These are phyloP conservation scores for Napeogenes sylphis DNA, from an alignment of 2,888 invertebrate species.

Conservation along the genomic window DNA sequence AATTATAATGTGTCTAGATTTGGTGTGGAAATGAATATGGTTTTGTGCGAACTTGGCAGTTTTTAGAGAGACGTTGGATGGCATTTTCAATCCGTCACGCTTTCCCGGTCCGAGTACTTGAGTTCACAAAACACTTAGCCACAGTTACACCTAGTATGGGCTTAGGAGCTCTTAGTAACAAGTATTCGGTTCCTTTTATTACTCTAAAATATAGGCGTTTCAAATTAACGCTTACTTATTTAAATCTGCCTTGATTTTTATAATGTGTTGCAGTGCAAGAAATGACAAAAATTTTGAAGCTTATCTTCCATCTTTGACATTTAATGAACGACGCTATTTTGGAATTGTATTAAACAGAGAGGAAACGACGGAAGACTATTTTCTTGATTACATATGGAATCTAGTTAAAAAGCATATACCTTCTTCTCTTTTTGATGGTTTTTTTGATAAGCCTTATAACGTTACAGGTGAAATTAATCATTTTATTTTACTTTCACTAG, in stretches of 20 bases:
- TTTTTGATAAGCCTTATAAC: constrained; percentile 49
- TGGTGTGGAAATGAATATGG: constrained; percentile 47
- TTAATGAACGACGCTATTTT: constrained; percentile 58
- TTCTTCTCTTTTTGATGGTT: constrained; percentile 47
- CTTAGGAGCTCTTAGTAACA: constrained; percentile 41
- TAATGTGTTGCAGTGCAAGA: constrained; percentile 47
- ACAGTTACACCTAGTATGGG: constrained; percentile 45
- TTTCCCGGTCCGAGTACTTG: constrained; percentile 55
- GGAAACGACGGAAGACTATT: constrained; percentile 35
- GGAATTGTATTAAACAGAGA: constrained; percentile 46
- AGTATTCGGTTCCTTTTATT: constrained; percentile 35
- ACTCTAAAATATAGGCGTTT: background rate
- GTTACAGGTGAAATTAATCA: constrained; percentile 47
- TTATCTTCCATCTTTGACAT: constrained; percentile 50
- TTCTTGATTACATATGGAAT: constrained; percentile 52
- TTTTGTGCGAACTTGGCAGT: constrained; percentile 68
- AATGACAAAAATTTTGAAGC: constrained; percentile 49
- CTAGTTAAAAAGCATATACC: constrained; percentile 49
- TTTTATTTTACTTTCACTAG: too few species aligned
- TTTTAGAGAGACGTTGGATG: constrained; percentile 58
- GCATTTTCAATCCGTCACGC: constrained; percentile 59
- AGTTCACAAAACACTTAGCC: constrained; percentile 42
- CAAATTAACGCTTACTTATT: background rate
- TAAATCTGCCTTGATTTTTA: background rate
- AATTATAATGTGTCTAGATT: constrained; percentile 39